Conservation (phyloP, 2,888 invertebrate species). For the Celastrina argiolus region DNA sequence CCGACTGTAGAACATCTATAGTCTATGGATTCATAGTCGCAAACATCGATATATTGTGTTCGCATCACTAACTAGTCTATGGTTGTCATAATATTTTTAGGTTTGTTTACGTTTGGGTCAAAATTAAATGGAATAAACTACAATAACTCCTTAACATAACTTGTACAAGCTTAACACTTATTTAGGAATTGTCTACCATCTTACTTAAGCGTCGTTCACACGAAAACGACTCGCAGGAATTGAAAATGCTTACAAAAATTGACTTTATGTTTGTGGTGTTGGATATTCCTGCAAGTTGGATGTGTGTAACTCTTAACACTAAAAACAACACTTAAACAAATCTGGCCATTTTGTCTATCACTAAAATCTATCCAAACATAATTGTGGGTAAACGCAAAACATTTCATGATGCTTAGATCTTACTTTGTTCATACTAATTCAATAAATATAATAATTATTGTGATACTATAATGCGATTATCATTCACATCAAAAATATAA, state of each 20-base stretch:
- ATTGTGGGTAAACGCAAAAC: no score
- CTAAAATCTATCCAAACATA: not conserved
- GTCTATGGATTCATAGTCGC: no score
- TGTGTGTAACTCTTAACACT: not conserved
- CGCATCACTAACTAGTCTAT: not conserved
- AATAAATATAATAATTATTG: no score
- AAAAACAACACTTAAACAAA: not conserved
- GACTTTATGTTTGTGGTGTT: not conserved
- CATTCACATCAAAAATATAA: not conserved
- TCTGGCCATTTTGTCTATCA: not conserved
- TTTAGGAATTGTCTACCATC: conserved; percentile 16
- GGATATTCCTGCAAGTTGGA: not conserved
- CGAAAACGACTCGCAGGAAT: not conserved
- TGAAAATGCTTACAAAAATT: not conserved
- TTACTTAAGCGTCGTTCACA: not conserved
- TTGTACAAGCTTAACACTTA: conserved; percentile 12
- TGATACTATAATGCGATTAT: not conserved
- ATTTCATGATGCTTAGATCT: no score
- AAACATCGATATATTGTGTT: no score
- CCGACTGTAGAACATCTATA: no score
- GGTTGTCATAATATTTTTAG: no score
- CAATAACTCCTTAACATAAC: not conserved
- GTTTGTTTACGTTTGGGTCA: no score
- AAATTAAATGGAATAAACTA: no score
- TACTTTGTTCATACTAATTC: no score